Evolutionary conservation across 2,113 vertebrate species (phyloP).

Genomic region (Brachyistius frenatus): DNA sequence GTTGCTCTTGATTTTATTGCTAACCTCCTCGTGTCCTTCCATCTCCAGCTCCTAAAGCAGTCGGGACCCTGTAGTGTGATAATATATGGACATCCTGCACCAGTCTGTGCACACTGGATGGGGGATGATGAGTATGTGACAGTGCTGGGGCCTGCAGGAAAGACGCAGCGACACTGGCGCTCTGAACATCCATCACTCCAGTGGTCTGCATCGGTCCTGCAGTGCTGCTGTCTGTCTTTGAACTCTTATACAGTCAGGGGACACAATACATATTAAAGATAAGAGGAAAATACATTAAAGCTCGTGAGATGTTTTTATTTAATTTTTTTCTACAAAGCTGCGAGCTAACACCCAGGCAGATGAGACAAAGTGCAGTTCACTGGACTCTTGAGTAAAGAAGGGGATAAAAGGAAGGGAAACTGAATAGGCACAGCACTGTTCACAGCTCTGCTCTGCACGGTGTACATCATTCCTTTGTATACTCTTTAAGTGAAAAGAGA

Average conservation of each 20-base stretch:
- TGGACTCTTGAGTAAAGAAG: neutral
- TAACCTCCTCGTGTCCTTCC: too few relatives aligned
- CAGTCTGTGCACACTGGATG: too few relatives aligned
- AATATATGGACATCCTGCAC: too few relatives aligned
- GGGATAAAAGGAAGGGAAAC: neutral
- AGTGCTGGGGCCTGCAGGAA: neutral
- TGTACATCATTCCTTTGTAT: neutral
- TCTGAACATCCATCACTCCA: neutral
- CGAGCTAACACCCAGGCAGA: neutral
- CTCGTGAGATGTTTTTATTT: fast-evolving
- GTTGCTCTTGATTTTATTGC: too few relatives aligned
- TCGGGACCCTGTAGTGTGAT: too few relatives aligned
- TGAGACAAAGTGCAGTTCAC: conserved; percentile 3
- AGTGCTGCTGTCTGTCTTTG: neutral
- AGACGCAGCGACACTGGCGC: neutral
- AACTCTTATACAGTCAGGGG: too few relatives aligned
- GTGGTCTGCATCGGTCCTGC: neutral
- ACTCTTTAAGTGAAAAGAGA: neutral
- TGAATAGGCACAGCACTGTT: conserved; percentile 13
- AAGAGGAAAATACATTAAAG: neutral
- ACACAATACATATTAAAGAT: too few relatives aligned
- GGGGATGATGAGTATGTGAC: neutral
- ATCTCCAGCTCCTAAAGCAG: too few relatives aligned
- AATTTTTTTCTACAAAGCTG: neutral
- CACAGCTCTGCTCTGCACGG: neutral